A percentile compares a stretch with the other conserved stretches of the same genome.
Conservation (phyloP, 2,113 vertebrate species). For the Caranx melampygus region DNA sequence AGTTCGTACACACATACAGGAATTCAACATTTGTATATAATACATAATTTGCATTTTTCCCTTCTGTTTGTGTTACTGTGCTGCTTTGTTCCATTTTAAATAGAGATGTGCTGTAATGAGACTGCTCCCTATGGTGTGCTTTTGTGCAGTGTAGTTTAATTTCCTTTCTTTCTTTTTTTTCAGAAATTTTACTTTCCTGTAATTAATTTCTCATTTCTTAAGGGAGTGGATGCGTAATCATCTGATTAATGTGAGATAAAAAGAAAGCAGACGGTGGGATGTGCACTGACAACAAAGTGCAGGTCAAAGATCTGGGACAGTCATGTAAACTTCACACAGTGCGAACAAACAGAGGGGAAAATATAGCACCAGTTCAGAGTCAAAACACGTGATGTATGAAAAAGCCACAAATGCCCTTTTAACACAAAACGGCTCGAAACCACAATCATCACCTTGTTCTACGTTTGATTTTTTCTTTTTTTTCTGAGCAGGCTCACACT, state of each 20-base stretch:
- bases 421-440: conserved; percentile 56
- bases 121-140: conserved; percentile 44
- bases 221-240: neutral
- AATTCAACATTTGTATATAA: conserved; percentile 48
- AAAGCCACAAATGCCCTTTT: conserved; percentile 42
- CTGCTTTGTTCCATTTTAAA: conserved; percentile 17
- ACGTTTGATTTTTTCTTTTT: conserved; percentile 36
- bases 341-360: conserved; percentile 68
- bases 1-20: conserved; percentile 37
- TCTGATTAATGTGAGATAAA: conserved; percentile 14
- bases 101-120: conserved; percentile 51
- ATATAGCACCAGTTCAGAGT: conserved; percentile 81
- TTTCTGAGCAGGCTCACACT: conserved; percentile 45
- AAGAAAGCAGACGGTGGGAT: conserved; percentile 39
- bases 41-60: conserved; percentile 30
- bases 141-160: conserved; percentile 11
- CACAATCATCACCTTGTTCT: conserved; percentile 53
- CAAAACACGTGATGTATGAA: conserved; percentile 51
- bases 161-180: neutral
- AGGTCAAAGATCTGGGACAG: conserved; percentile 16
- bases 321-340: conserved; percentile 63
- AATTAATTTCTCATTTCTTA: neutral
- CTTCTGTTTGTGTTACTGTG: conserved; percentile 33
- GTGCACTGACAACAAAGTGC: conserved; percentile 28
- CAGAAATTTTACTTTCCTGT: neutral